Base-by-base conservation (phyloP, 2,797 vertebrate genomes). In the Arrhamphus sclerolepis region DNA sequence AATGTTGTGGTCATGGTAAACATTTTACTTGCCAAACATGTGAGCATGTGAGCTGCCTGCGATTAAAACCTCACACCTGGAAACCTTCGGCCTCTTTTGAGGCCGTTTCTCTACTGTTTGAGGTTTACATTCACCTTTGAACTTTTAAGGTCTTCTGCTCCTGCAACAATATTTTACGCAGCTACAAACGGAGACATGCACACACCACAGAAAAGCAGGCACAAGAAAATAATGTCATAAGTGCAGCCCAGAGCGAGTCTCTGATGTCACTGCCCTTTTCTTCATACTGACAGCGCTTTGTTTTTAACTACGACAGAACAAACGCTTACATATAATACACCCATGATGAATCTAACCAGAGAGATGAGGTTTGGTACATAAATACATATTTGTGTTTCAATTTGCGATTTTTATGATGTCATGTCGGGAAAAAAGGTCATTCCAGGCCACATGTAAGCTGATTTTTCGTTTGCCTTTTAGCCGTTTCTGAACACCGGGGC, bases 221-320 rank as follows among this genome's bases (percentile, higher is more conserved):
- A 56, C n/a, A 50, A 42, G 56, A 46, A 51, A 31, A 56, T 34
- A 42, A 52, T 4, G 28, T 47, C 56, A 59, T 77, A 80, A 84
- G 82, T 58, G 75, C 47, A 67, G 77, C 13, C 34, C 51, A 39
- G 34, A 24, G 18, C 40, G 46, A 28, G 51, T 58, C 46, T 66
- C 38, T 81, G 71, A 74, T 73, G 77, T 79, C 58, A 81, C 34
- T 46, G 56, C 68, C 66, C 58, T n/a, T n/a, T 79, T 70, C 49
- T 39, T 61, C 62, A 40, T 59, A 24, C 63, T 51, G 54, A 56
- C 56, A 54, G 62, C 39, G 26, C 7, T 73, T 71, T 77, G 42
- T 66, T 68, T 20, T 60, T 31, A n/a, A n/a, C n/a, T n/a, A n/a
- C n/a, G n/a, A n/a, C n/a, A n/a, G n/a, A n/a, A 70, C 31, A 41